Evolutionary conservation across 1,140 invertebrate genomes (phyloP), one percentile per base, ranked within the genome.

Genomic region (Papilio glaucus): DNA sequence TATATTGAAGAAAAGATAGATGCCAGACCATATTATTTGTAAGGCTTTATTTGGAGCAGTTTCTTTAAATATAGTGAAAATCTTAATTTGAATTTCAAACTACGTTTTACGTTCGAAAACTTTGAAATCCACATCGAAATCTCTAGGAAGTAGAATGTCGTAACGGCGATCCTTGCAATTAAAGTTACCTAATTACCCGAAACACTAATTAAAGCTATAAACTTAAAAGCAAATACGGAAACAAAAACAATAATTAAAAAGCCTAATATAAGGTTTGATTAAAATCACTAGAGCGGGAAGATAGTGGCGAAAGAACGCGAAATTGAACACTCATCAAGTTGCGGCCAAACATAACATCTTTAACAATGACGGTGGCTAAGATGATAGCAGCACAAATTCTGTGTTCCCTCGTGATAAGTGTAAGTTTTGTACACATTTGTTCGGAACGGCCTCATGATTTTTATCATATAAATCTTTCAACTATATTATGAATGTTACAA

Each of bases 201-300:
- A 57, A 57, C 49, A 26, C 49, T 57, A 57, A 57, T 57, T 57
- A 57, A 24, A 53, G 21, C 21, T 18, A 53, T 53, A 53, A 57
- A 57, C 49, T 9, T 57, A 24, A 57, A 57, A 57, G 21, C 49
- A 10, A 57, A 57, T 26, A 13, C 8, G 49, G 12, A 24, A 57
- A 24, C 21, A 24, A 57, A 57, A 24, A 57, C 21, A 57, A 57
- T 53, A 53, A 53, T 57, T 24, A 57, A 57, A 41, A 41, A 4
- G 3, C 21, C 18, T 57, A 49, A 49, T 49, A 24, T 24, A 57
- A 1, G 49, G 6, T 26, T 57, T 57, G 49, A 57, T 57, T 57
- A 57, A 57, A 57, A 12, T 26, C 49, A 57, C 49, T 57, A 21
- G 21, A 26, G 49, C 49, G 15, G 24, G 9, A 57, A 57, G 9